Percentiles rank a stretch among this genome's conserved stretches.
Evolutionary conservation across 1,140 invertebrate species (phyloP).

Genomic region (Oryctes rhinoceros): DNA sequence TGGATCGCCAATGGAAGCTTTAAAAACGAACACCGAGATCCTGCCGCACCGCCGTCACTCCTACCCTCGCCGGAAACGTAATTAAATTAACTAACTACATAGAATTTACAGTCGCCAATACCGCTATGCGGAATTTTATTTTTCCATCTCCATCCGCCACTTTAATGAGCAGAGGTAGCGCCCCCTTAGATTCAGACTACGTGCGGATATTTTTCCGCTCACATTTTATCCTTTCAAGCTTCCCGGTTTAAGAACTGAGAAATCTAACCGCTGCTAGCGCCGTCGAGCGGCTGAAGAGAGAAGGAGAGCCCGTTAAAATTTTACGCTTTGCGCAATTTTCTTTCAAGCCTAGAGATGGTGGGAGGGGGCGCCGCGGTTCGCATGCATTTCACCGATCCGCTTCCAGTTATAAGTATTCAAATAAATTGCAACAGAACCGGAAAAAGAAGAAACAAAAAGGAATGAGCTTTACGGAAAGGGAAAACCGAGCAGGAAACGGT

Average conservation of each 20-base stretch:
- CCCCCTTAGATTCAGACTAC: not conserved
- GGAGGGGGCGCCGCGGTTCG: not conserved
- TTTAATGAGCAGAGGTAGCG: constrained; percentile 6
- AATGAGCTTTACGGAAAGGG: not conserved
- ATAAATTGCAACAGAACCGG: constrained; percentile 22
- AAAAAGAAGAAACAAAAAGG: not conserved
- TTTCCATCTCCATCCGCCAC: not conserved
- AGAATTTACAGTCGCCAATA: constrained; percentile 1
- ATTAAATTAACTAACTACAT: constrained; percentile 15
- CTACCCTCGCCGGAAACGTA: not conserved
- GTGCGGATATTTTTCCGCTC: not conserved
- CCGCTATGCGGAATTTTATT: constrained; percentile 6
- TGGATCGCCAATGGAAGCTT: no score
- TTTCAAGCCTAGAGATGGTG: not conserved
- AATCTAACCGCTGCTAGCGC: not conserved
- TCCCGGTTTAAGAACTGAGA: not conserved
- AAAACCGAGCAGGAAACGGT: not conserved
- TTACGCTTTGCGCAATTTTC: constrained; percentile 45
- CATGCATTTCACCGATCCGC: constrained; percentile 26
- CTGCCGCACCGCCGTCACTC: no score
- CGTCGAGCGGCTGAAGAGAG: not conserved
- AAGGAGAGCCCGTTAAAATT: constrained; percentile 41
- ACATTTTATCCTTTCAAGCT: constrained; percentile 22
- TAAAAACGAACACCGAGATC: no score
- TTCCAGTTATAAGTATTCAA: constrained; percentile 15